Percentiles rank a stretch among this genome's conserved stretches.
Evolutionary conservation across 2,797 vertebrate genomes (phyloP).

Genomic region (Leucoraja ocellata): DNA sequence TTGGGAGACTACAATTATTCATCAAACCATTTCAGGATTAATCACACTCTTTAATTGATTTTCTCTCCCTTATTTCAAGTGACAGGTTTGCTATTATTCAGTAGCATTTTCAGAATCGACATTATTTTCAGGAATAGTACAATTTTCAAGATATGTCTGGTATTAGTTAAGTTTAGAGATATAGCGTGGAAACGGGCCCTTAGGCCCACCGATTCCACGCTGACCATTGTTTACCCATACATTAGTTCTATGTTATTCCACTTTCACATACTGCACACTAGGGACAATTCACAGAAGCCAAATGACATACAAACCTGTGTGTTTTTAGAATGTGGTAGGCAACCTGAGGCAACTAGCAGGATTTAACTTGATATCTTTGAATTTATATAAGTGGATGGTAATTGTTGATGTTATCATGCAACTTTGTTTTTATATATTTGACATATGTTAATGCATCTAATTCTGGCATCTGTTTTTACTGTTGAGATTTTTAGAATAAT

Average conservation of each 20-base stretch:
- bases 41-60: conserved; percentile 28
- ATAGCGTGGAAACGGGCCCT: too few species aligned
- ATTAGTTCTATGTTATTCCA: too few species aligned
- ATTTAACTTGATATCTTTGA: not conserved
- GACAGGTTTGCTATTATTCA: not conserved
- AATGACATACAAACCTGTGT: too few species aligned
- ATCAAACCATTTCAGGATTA: conserved; percentile 2
- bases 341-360: too few species aligned
- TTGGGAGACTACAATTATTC: not conserved
- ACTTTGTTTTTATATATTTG: not conserved
- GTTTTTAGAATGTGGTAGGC: too few species aligned
- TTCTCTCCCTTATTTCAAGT: not conserved
- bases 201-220: too few species aligned
- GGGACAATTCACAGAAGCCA: too few species aligned
- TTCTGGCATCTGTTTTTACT: not conserved
- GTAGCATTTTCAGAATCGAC: not conserved
- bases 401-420: not conserved
- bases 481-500: not conserved
- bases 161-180: too few species aligned
- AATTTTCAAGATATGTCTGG: not conserved
- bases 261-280: too few species aligned
- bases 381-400: not conserved
- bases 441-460: not conserved
- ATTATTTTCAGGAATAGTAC: not conserved
- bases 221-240: too few species aligned